A percentile compares a stretch with the other conserved stretches of the same genome.
Evolutionary conservation across 2,888 invertebrate species (phyloP).

Genomic region (Aelia acuminata): DNA sequence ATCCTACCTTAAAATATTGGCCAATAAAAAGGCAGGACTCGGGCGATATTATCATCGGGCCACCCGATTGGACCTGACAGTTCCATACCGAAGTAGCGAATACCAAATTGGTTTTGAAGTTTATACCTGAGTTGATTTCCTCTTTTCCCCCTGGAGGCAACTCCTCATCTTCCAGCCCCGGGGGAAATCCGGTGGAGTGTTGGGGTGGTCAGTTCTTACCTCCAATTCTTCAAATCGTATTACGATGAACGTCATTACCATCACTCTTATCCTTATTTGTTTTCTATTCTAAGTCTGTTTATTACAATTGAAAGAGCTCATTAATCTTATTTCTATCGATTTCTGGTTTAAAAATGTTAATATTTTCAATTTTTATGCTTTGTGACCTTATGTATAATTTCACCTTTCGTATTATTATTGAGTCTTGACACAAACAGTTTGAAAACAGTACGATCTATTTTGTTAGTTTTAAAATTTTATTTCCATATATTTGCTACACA

Average conservation of each 20-base stretch:
- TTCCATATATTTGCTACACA: too few relatives aligned
- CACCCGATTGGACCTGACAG: neutral
- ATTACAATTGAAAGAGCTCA: neutral
- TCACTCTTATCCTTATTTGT: neutral
- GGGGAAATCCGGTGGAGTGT: neutral
- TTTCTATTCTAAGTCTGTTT: neutral
- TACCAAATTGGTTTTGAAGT: conserved; percentile 13
- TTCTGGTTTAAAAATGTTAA: neutral
- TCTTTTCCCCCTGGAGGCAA: neutral
- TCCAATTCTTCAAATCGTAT: neutral
- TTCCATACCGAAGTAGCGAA: neutral
- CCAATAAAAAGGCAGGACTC: neutral
- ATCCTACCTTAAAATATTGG: neutral
- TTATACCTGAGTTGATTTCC: neutral
- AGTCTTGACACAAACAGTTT: too few relatives aligned
- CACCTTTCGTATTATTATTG: too few relatives aligned
- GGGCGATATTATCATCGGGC: neutral
- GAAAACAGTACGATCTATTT: too few relatives aligned
- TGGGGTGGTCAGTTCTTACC: neutral
- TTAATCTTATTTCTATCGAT: neutral
- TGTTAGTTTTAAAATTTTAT: too few relatives aligned
- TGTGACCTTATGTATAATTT: too few relatives aligned
- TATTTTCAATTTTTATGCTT: too few relatives aligned
- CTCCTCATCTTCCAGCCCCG: neutral
- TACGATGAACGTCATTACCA: neutral